Base-by-base conservation (phyloP, 2,797 vertebrate genomes). In the Hybognathus amarus region DNA sequence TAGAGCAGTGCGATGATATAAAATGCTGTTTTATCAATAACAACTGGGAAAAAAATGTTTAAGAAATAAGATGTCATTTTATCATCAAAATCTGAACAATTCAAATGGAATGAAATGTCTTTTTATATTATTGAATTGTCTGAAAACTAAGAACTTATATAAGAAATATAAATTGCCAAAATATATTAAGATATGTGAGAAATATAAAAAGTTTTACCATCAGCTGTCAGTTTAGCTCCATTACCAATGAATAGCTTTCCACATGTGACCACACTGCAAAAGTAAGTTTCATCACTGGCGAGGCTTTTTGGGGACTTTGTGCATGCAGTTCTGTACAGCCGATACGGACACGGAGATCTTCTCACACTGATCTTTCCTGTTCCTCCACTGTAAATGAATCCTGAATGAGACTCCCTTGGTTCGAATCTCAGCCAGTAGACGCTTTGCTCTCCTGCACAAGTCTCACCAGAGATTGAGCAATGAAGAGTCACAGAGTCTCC, bases 261-360 rank as follows among this genome's bases (percentile, higher is more conserved):
- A 64, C 91, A 92, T 22, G 89, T 83, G 22, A 83, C 85, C 77
- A 92, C 68, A 40, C 79, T 88, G 33, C 92, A 93, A 80, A 90
- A 89, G 84, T 93, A 93, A 3, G 36, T 89, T 6, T 87, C 91
- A 66, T 86, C 50, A 8, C 92, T 89, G 54, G 54, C 0, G 2
- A 69, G 52, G 74, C 0, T 61, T 84, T 75, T 91, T n/a, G 13
- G 85, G 82, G n/a, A 90, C 40, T 69, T 87, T 79, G 86, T 90
- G 92, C 13, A 86, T 18, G 11, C 91, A 92, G 45, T 47, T 86
- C 42, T 36, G 71, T 0, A 85, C 70, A 40, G 59, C 52, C 40
- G 63, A 33, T 18, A n/a, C 70, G 36, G 70, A 22, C 47, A 74
- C 61, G 33, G 83, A 1, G 5, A 69, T 0, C 0, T 30, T 84